Base-by-base conservation (phyloP, 2,797 vertebrate species). In the Phalanger gymnotis region DNA sequence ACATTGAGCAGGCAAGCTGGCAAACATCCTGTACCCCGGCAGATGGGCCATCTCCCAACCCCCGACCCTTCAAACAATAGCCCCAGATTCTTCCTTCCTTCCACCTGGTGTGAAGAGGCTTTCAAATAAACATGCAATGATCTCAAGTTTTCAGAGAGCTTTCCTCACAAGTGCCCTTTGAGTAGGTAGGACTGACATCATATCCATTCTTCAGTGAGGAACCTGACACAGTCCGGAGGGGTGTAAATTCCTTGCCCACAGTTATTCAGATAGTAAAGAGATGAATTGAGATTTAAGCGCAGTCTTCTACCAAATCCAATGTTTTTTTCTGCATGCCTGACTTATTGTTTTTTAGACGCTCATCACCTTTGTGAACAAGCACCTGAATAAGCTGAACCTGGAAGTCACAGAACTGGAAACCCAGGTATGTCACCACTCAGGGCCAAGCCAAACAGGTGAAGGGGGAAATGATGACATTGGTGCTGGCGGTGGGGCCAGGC, bases 341-440 rank as follows among this genome's bases (percentile, higher is more conserved):
- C 47, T 61, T 94, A 1, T 98, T 95, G 0, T 94, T 13, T 99
- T 98, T 95, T 98, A 99, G 99, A 99, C 99, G 0, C 98, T 99
- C 97, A 99, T 99, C 98, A 99, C 99, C 1, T 99, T 99, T 94
- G 99, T 99, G 97, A 99, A 99, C 98, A 99, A 99, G 98, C 99
- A 99, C 97, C 99, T 99, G 97, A 99, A 99, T 98, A 99, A 99
- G 97, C 96, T 99, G 97, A 99, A 99, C 98, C 98, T 99, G 90
- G 99, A 99, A 98, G 99, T 99, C 97, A 99, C 99, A 16, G 99
- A 99, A 96, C 98, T 99, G 98, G 99, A 99, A 98, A 99, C 99
- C 0, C 99, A 99, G 99, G 99, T 99, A 98, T 27, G 97, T 95
- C 92, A 56, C 61, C 52, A 90, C 54, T n/a, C 27, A 0, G 0